These are phyloP conservation scores for Anabacerthia variegaticeps DNA, from an alignment of 2,797 vertebrate species.

Conservation along the genomic window DNA sequence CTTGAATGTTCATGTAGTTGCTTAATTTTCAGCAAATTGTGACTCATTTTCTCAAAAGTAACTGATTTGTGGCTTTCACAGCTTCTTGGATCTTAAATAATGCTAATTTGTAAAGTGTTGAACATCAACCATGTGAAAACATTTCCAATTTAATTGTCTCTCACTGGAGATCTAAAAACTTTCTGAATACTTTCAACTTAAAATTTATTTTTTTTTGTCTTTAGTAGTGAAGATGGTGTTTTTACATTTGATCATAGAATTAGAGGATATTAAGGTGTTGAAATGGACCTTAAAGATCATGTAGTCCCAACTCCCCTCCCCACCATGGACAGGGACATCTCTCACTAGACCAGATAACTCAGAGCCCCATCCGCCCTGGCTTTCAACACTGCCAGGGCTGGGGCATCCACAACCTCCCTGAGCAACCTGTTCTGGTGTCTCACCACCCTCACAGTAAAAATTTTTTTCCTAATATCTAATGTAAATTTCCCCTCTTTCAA, in stretches of 20 bases:
- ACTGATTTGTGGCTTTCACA: neutral
- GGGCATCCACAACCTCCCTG: neutral
- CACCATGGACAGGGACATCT: neutral
- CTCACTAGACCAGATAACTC: neutral
- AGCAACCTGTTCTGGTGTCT: neutral
- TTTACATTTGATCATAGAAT: neutral
- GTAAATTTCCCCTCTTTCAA: neutral
- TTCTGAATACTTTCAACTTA: neutral
- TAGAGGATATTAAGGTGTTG: neutral
- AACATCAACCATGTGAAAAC: neutral
- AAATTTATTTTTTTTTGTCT: neutral
- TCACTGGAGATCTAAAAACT: neutral
- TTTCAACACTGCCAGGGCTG: neutral
- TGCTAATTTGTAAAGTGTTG: neutral
- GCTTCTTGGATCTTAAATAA: neutral
- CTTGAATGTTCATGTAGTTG: neutral
- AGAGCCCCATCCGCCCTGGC: neutral
- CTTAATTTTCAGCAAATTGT: neutral
- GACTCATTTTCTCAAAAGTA: neutral
- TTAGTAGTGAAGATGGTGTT: neutral
- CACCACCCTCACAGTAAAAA: neutral
- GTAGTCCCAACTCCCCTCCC: neutral
- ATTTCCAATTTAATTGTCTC: neutral
- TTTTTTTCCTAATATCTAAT: neutral
- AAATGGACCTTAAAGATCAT: neutral